Percentiles rank a stretch among this genome's conserved stretches.
These are phyloP conservation scores for Mystacides longicornis DNA, from an alignment of 2,888 invertebrate species.

Conservation along the genomic window DNA sequence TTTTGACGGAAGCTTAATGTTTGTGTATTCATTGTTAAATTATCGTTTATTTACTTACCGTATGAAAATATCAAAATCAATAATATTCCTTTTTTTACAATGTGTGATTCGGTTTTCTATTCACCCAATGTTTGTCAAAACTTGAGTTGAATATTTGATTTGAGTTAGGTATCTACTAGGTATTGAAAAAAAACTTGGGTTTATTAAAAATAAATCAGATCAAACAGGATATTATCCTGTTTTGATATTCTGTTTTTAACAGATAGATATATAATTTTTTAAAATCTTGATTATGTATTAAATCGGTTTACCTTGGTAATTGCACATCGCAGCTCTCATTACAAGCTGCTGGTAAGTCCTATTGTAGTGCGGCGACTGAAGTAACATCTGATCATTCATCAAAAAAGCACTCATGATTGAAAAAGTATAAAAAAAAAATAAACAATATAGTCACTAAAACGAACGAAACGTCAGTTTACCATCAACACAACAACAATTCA, in stretches of 20 bases:
- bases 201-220: too few relatives aligned
- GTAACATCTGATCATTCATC: constrained; percentile 17
- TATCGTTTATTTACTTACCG: too few relatives aligned
- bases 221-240: too few relatives aligned
- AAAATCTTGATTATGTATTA: not conserved
- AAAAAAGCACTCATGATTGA: constrained; percentile 16
- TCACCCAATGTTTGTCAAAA: not conserved
- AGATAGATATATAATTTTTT: too few relatives aligned
- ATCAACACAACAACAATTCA: not conserved
- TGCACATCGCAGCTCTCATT: constrained; percentile 18
- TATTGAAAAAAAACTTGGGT: not conserved
- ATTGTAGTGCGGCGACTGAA: constrained; percentile 13
- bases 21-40: not conserved
- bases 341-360: constrained; percentile 15
- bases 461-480: not conserved
- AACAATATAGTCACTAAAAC: not conserved
- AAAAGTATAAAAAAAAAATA: not conserved
- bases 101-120: not conserved
- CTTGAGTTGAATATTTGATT: not conserved
- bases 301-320: constrained; percentile 16
- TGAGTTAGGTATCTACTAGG: not conserved
- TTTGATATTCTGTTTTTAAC: too few relatives aligned
- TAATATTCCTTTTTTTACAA: not conserved
- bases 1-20: not conserved
- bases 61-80: not conserved